Base-by-base conservation (phyloP, 1,140 invertebrate species). In the Micrasema minimum region DNA sequence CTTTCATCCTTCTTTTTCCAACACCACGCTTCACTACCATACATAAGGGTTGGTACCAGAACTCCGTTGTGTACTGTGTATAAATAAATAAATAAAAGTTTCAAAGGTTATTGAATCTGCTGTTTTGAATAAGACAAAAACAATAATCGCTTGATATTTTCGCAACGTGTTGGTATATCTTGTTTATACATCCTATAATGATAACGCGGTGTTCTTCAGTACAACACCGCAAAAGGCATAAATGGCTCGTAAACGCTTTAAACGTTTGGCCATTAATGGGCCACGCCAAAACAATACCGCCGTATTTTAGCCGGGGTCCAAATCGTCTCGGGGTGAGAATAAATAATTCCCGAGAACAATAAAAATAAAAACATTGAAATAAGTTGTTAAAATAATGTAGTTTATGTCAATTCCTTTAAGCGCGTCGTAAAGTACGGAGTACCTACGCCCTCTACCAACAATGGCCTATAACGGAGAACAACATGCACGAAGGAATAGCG, bases 401-500 rank as follows among this genome's bases (percentile, higher is more conserved):
- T 69, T 69, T 57, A 66, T 67, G 72, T 73, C 67, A 70, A 66
- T 74, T 62, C 51, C 55, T 74, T 71, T 71, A 50, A 71, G 68
- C 64, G 65, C 31, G 43, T 70, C 65, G 70, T 74, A 74, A 74
- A 74, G 62, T 67, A 46, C 62, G 26, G n/a, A n/a, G n/a, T n/a
- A n/a, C n/a, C n/a, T n/a, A n/a, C 53, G 20, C 16, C 62, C 67
- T 57, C 53, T 31, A 41, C 64, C 48, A 59, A 71, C 72, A 74
- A 71, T 71, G 67, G 68, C 45, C 64, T 59, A 73, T 73, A 69
- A 73, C 64, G 53, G n/a, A 7, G 26, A 35, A 16, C 61, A 31
- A 48, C 45, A 65, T 26, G 61, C 61, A 20, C 61, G 43, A 31
- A 57, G 26, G 18, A 57, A n/a, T n/a, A n/a, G n/a, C n/a, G n/a